Base-by-base conservation (phyloP, 2,888 invertebrate genomes). In the Tetanocera ferruginea region DNA sequence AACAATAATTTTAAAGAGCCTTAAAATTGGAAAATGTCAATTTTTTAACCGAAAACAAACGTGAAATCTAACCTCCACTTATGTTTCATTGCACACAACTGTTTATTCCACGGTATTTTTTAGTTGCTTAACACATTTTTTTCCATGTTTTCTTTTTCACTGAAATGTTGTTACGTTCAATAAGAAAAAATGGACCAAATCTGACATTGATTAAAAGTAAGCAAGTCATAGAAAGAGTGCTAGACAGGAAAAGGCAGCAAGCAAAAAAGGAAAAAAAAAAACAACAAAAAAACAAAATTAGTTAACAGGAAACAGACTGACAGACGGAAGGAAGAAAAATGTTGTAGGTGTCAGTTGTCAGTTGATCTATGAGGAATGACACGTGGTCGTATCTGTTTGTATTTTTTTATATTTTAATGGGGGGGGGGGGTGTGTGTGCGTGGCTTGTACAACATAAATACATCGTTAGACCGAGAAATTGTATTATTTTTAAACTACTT, bases 151-250 rank as follows among this genome's bases (percentile, higher is more conserved):
- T 2, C 11, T 19, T 55, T 55, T 55, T 19, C 55, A 19, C n/a
- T 55, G 1, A 55, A 55, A 19, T 66, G 60, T 60, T 60, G 14
- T 19, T 14, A 66, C 34, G 64, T 17, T 66, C 11, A 64, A 17
- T 55, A 64, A 34, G 34, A 64, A 66, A 66, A 66, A 62, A 28
- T 17, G 28, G 31, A 66, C n/a, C 17, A 28, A 66, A 37, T n/a
- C 25, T 19, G 64, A 31, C 34, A 37, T n/a, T 37, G 64, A 66
- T 37, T 66, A 66, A n/a, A n/a, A 66, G 34, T 37, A 66, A 66
- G 64, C 64, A 66, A 66, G 17, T n/a, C 31, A 31, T 37, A 5
- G 37, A 66, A 66, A 66, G 28, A 31, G 8, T 23, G 23, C 25
- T 60, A 23, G 9, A 25, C 4, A 60, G 64, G 31, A 34, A 64